Base-by-base conservation (phyloP, 2,888 invertebrate genomes). In the Scaptomyza reducta region DNA sequence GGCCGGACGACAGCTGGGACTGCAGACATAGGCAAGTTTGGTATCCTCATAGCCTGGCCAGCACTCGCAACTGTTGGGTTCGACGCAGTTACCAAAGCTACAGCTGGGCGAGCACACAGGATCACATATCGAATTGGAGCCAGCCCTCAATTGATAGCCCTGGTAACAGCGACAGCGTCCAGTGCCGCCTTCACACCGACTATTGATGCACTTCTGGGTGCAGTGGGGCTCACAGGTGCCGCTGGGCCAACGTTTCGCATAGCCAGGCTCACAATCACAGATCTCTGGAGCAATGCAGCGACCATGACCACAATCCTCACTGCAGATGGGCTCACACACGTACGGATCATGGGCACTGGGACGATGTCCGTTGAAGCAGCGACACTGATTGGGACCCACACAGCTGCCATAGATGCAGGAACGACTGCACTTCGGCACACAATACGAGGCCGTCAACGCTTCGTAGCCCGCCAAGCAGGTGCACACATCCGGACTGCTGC, bases 141-240 rank as follows among this genome's bases (percentile, higher is more conserved):
- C 89, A 0, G 63, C 56, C 1, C 90, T 77, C 27, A 90, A 51
- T 7, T 78, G 79, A 55, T 80, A 91, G 7, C 94, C 94, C 6
- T 92, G 85, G 40, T 92, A 91, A 84, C 95, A 95, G 27, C 92
- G 92, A 82, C 95, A 95, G 0, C 92, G 90, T 0, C 92, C 90
- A 0, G 86, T 77, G 5, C 80, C 93, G 3, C 84, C 93, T 1
- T 93, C 92, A 85, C 95, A 95, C 22, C 92, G 70, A 49, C 91
- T 91, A 29, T 91, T 91, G 2, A 90, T 74, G 54, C 91, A 91
- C 62, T 87, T 90, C n/a, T 90, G 77, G 0, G 72, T 41, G 33
- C 91, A 91, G 49, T 77, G 56, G 0, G 91, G 90, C 16, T 90
- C 90, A 49, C 91, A 91, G 45, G 75, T 56, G 2, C 91, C 91